phyloP scores from a whole-genome alignment of 2,797 vertebrate species.

The Picus viridis region DNA sequence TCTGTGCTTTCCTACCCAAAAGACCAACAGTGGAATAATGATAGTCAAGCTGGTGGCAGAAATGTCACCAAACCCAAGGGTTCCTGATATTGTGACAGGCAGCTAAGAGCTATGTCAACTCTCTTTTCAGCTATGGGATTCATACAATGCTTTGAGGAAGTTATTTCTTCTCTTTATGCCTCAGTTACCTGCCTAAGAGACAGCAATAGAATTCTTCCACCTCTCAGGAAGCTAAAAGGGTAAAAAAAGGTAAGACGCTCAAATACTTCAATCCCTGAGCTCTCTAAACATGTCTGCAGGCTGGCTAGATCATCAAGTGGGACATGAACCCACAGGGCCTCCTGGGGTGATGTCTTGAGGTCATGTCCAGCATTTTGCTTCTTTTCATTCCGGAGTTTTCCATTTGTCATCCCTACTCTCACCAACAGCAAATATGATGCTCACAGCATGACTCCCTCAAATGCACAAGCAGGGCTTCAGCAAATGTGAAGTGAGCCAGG shows the following conservation, averaged over 20 bases:
- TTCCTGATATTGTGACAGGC: not conserved
- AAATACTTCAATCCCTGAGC: not conserved
- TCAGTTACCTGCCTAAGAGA: not conserved
- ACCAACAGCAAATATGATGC: not conserved
- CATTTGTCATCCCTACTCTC: not conserved
- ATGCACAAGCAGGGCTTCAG: accelerated
- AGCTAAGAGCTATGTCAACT: not conserved
- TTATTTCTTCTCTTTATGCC: not conserved
- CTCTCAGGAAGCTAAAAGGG: not conserved
- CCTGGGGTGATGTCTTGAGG: not conserved
- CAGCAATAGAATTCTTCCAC: not conserved
- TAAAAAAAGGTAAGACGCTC: not conserved
- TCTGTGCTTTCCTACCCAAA: not conserved
- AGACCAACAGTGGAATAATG: not conserved
- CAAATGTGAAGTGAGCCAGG: not conserved
- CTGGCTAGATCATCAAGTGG: not conserved
- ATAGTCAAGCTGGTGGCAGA: not conserved
- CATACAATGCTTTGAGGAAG: not conserved
- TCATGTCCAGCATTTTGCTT: not conserved
- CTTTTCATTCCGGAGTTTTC: not conserved
- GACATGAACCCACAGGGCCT: not conserved
- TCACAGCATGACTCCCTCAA: not conserved
- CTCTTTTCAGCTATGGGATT: not conserved
- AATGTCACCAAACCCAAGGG: not conserved
- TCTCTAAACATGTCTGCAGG: not conserved